Percentiles rank a stretch among this genome's conserved stretches.
Conservation (phyloP, 2,888 invertebrate species). For the Ochropleura plecta region DNA sequence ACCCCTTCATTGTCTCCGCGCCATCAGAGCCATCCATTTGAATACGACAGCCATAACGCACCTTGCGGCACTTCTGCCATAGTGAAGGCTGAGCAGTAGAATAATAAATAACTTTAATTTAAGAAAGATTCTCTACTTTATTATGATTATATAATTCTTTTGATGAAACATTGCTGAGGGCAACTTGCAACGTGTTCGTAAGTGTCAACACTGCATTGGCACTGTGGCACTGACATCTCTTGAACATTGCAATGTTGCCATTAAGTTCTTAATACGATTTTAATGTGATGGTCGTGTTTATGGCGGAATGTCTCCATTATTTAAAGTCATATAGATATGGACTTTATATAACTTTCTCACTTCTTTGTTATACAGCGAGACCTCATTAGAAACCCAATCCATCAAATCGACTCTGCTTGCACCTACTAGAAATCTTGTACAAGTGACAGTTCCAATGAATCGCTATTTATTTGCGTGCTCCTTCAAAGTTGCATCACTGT, state of each 20-base stretch:
- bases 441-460: background rate
- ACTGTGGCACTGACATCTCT: background rate
- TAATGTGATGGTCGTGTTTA: background rate
- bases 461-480: background rate
- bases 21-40: conserved; percentile 33
- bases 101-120: background rate
- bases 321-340: background rate
- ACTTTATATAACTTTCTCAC: background rate
- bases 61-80: background rate
- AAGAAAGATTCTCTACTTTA: background rate
- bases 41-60: conserved; percentile 26
- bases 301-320: too few species aligned
- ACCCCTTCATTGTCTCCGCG: conserved; percentile 35
- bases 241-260: background rate
- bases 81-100: conserved; percentile 6
- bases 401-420: background rate
- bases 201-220: background rate
- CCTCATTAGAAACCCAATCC: background rate
- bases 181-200: background rate
- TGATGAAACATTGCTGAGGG: background rate
- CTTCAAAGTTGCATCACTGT: conserved; percentile 6
- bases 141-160: background rate
- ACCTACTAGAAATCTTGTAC: background rate
- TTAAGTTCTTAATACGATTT: background rate
- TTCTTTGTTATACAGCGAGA: background rate